These are phyloP conservation scores for Neuroterus valhalla DNA, from an alignment of 1,140 invertebrate genomes.

Conservation along the genomic window DNA sequence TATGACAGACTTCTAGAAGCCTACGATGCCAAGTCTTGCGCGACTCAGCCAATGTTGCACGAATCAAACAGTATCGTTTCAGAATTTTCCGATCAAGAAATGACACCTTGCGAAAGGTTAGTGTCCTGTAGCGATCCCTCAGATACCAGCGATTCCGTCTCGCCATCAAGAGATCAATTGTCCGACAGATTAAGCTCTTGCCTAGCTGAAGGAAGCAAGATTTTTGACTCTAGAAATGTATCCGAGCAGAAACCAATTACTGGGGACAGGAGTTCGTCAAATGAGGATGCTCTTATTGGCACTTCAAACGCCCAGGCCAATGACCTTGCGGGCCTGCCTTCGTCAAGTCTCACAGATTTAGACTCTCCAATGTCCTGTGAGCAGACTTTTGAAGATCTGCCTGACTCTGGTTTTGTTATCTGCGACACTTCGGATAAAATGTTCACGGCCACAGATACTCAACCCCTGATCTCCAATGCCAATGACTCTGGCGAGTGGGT, in stretches of 20 bases:
- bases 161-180: constrained; percentile 41
- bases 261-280: constrained; percentile 35
- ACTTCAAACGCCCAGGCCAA: constrained; percentile 35
- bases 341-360: constrained; percentile 63
- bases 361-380: constrained; percentile 72
- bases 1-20: constrained; percentile 48
- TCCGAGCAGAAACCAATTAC: constrained; percentile 37
- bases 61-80: constrained; percentile 42
- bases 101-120: constrained; percentile 66
- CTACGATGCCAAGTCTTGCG: constrained; percentile 43
- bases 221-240: constrained; percentile 21
- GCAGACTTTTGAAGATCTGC: constrained; percentile 65
- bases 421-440: constrained; percentile 68
- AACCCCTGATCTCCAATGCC: constrained; percentile 52
- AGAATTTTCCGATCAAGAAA: constrained; percentile 64
- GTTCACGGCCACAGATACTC: constrained; percentile 64
- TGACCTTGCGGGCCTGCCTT: constrained; percentile 42
- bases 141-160: constrained; percentile 38
- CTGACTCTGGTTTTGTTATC: constrained; percentile 68
- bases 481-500: constrained; percentile 69
- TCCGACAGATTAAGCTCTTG: constrained; percentile 46
- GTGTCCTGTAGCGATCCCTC: constrained; percentile 50
- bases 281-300: constrained; percentile 15
- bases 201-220: constrained; percentile 49
- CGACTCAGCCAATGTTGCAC: constrained; percentile 42